phyloP scores from a whole-genome alignment of 2,888 invertebrate species.

The Chironomus tentans region DNA sequence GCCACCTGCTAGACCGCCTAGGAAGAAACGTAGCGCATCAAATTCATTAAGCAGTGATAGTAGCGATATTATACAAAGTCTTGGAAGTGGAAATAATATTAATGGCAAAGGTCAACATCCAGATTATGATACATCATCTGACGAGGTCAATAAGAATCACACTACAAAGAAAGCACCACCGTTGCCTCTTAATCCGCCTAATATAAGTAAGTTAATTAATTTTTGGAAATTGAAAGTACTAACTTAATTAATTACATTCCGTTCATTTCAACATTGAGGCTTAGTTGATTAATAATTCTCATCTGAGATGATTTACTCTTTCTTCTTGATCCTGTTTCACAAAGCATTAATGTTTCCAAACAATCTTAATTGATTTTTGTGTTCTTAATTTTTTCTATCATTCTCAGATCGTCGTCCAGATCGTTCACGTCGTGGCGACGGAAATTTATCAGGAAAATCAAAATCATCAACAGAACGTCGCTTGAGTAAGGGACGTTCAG shows the following conservation, averaged over 20 bases:
- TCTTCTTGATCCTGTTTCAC: no score
- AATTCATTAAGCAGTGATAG: conserved; percentile 55
- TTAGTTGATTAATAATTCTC: no score
- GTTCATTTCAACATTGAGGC: no score
- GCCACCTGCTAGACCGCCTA: conserved; percentile 60
- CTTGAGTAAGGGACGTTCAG: background rate
- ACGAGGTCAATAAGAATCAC: conserved; percentile 46
- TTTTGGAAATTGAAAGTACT: background rate
- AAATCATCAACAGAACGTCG: conserved; percentile 15
- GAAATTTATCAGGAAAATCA: conserved; percentile 5
- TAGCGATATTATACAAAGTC: conserved; percentile 45
- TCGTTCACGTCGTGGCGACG: conserved; percentile 1
- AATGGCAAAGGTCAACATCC: conserved; percentile 34
- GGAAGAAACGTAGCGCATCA: conserved; percentile 59
- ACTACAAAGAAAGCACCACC: conserved; percentile 51
- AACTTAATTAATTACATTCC: background rate
- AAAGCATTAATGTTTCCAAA: no score
- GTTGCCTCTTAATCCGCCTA: conserved; percentile 40
- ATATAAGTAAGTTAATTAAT: conserved; percentile 14
- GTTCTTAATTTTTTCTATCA: no score
- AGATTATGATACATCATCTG: conserved; percentile 43
- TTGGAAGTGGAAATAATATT: background rate
- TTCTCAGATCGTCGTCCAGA: background rate
- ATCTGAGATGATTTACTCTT: no score
- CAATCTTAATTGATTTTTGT: no score